Conservation (phyloP, 2,888 invertebrate genomes). For the Lathronympha strigana region DNA sequence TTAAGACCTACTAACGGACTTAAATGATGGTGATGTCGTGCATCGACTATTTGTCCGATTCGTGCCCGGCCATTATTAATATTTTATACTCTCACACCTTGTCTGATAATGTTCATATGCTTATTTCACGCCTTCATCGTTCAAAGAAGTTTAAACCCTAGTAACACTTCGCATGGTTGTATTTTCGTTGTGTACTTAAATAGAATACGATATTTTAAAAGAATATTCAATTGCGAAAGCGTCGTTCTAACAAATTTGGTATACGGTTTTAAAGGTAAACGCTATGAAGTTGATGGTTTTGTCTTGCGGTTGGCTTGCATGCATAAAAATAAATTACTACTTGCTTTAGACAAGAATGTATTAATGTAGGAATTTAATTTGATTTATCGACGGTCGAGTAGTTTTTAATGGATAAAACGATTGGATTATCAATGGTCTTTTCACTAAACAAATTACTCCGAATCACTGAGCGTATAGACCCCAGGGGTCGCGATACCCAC, state of each 20-base stretch:
- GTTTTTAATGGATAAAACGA: constrained; percentile 29
- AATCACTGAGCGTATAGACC: constrained; percentile 33
- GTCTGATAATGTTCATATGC: constrained; percentile 12
- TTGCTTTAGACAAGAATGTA: constrained; percentile 6
- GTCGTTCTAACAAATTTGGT: constrained; percentile 67
- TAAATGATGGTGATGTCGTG: constrained; percentile 66
- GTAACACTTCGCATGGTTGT: not conserved
- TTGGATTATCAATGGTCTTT: constrained; percentile 42
- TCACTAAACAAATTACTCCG: constrained; percentile 42
- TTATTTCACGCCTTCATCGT: not conserved
- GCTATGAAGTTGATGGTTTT: constrained; percentile 8
- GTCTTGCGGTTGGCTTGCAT: constrained; percentile 33
- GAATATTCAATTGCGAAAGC: constrained; percentile 63
- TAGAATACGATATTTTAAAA: constrained; percentile 8
- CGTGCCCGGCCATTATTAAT: constrained; percentile 62
- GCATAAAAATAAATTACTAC: constrained; percentile 11
- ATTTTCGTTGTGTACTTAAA: constrained; percentile 1
- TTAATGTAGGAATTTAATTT: constrained; percentile 32
- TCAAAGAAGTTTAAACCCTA: constrained; percentile 1
- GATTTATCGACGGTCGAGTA: constrained; percentile 28
- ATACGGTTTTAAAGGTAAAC: constrained; percentile 22
- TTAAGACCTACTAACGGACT: constrained; percentile 61
- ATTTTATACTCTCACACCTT: constrained; percentile 46
- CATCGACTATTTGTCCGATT: constrained; percentile 69
- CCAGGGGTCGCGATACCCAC: constrained; percentile 51